Evolutionary conservation across 2,797 vertebrate genomes (phyloP).

Genomic region (Cyclopterus lumpus): DNA sequence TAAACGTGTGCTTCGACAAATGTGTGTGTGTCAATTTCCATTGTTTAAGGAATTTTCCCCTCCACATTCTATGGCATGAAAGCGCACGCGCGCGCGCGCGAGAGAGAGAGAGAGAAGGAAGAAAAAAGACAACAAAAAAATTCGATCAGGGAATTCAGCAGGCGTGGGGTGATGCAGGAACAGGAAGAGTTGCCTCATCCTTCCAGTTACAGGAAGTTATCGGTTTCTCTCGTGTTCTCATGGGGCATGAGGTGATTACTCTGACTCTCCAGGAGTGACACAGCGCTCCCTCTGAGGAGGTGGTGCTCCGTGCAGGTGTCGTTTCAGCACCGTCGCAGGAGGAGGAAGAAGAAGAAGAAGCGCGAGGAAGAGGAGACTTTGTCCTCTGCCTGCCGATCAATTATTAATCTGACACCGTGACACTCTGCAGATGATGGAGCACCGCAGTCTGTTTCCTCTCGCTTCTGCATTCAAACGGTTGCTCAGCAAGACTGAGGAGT

Average conservation of each 20-base stretch:
- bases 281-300: neutral
- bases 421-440: conserved; percentile 11
- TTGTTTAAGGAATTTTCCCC: neutral
- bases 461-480: neutral
- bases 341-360: neutral
- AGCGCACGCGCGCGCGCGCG: too few relatives aligned
- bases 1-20: neutral
- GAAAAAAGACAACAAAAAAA: conserved; percentile 1
- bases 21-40: neutral
- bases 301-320: neutral
- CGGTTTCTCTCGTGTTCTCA: neutral
- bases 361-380: conserved; percentile 44
- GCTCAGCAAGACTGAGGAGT: neutral
- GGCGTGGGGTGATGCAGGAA: conserved; percentile 22
- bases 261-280: neutral
- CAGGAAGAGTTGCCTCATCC: conserved; percentile 24
- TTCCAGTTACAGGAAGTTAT: conserved; percentile 13
- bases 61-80: neutral
- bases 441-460: conserved; percentile 13
- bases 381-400: conserved; percentile 46
- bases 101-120: neutral
- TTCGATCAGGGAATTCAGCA: neutral
- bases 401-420: conserved; percentile 57
- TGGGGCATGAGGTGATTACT: neutral
- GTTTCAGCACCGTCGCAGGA: conserved; percentile 7